Conservation (phyloP, 2,113 vertebrate species). For the Lucifuga dentata region DNA sequence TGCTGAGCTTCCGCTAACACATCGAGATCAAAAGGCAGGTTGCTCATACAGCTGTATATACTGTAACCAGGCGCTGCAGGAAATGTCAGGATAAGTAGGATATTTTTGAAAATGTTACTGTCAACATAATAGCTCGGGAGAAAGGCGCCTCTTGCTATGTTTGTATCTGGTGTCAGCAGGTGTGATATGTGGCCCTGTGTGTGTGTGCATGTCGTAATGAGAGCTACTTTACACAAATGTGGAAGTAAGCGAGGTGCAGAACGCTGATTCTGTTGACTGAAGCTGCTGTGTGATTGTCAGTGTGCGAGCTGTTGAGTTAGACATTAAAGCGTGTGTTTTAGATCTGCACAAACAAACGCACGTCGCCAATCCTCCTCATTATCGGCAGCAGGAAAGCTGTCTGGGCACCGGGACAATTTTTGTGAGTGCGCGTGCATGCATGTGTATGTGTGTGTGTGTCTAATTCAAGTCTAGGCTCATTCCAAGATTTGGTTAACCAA, state of each 20-base stretch:
- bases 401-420: slow-evolving; percentile 59
- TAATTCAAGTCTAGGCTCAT: too few relatives aligned
- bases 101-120: slow-evolving; percentile 73
- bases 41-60: slow-evolving; percentile 21
- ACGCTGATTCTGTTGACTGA: slow-evolving; percentile 28
- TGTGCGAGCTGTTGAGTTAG: slow-evolving; percentile 27
- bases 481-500: slow-evolving; percentile 71
- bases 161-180: slow-evolving; percentile 63
- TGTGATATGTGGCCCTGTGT: slow-evolving; percentile 54
- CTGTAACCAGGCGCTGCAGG: slow-evolving; percentile 41
- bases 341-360: slow-evolving; percentile 67
- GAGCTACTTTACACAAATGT: slow-evolving; percentile 27
- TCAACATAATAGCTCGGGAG: slow-evolving; percentile 59
- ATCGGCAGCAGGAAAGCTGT: slow-evolving; percentile 58
- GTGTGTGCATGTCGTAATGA: slow-evolving; percentile 21
- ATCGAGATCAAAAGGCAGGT: slow-evolving; percentile 56
- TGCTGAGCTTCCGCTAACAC: slow-evolving; percentile 51
- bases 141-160: slow-evolving; percentile 57
- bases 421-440: slow-evolving; percentile 14
- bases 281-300: slow-evolving; percentile 37
- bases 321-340: slow-evolving; percentile 61
- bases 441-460: neutral
- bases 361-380: slow-evolving; percentile 67
- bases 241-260: slow-evolving; percentile 27
- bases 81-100: slow-evolving; percentile 72